These are phyloP conservation scores for Anniella stebbinsi DNA, from an alignment of 2,797 vertebrate genomes.

Conservation along the genomic window DNA sequence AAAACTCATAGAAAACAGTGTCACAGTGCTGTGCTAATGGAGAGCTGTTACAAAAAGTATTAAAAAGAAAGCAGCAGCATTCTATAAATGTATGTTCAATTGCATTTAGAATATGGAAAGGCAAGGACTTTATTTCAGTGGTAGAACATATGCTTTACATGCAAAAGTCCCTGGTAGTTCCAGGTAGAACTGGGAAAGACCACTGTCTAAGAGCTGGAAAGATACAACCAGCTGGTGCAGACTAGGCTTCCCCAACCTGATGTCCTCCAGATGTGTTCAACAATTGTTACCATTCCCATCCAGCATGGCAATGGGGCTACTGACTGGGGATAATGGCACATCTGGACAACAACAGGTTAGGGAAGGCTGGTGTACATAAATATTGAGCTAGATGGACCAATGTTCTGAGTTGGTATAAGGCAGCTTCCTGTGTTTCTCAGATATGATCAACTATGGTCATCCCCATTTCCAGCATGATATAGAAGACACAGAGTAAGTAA, in stretches of 20 bases:
- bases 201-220: neutral
- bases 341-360: no score
- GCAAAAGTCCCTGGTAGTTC: neutral
- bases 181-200: neutral
- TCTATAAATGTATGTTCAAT: neutral
- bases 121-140: neutral
- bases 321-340: no score
- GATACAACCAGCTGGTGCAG: no score
- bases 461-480: neutral
- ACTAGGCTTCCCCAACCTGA: no score
- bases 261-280: no score
- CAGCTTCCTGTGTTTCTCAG: neutral
- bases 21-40: neutral
- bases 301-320: no score
- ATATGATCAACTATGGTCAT: neutral
- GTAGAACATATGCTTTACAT: neutral
- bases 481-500: neutral
- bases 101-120: neutral
- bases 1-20: neutral
- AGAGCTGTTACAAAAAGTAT: neutral
- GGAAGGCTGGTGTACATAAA: no score
- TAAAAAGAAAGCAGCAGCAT: neutral
- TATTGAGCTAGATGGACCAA: no score
- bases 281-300: no score
- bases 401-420: neutral